phyloP scores from a whole-genome alignment of 2,113 vertebrate genomes.

The Sceloporus tristichus region DNA sequence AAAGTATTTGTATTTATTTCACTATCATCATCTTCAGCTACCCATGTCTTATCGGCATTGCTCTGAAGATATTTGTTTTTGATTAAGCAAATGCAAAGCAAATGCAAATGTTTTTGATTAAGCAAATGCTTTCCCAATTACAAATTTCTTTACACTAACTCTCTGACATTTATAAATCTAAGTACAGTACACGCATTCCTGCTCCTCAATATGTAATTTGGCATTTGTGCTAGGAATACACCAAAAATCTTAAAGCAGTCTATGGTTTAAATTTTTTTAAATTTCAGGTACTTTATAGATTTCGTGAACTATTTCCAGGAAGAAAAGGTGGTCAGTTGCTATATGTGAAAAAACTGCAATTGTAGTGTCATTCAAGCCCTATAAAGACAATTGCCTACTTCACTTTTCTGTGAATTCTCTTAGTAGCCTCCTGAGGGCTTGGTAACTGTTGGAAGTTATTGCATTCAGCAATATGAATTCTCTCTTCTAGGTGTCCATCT shows the following conservation, averaged over 20 bases:
- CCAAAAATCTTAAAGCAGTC: neutral
- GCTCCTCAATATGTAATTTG: neutral
- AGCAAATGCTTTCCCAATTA: neutral
- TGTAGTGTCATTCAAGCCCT: neutral
- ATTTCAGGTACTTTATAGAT: neutral
- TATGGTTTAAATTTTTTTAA: neutral
- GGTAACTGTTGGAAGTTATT: neutral
- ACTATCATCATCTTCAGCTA: neutral
- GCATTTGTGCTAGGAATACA: neutral
- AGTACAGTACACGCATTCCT: neutral
- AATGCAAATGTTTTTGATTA: neutral
- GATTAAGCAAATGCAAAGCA: neutral
- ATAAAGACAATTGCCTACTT: neutral
- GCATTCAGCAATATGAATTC: neutral
- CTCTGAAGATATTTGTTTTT: neutral
- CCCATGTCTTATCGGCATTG: neutral
- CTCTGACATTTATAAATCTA: conserved; percentile 2
- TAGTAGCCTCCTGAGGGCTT: neutral
- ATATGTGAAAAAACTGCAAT: neutral
- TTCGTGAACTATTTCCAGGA: neutral
- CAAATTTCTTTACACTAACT: neutral
- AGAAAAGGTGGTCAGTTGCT: neutral
- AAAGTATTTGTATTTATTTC: too few relatives aligned
- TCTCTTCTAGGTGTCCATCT: neutral
- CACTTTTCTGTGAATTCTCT: neutral